Evolutionary conservation across 2,113 vertebrate species (phyloP), one percentile per base, ranked within the genome.

Genomic region (Chlorodrepanis virens): DNA sequence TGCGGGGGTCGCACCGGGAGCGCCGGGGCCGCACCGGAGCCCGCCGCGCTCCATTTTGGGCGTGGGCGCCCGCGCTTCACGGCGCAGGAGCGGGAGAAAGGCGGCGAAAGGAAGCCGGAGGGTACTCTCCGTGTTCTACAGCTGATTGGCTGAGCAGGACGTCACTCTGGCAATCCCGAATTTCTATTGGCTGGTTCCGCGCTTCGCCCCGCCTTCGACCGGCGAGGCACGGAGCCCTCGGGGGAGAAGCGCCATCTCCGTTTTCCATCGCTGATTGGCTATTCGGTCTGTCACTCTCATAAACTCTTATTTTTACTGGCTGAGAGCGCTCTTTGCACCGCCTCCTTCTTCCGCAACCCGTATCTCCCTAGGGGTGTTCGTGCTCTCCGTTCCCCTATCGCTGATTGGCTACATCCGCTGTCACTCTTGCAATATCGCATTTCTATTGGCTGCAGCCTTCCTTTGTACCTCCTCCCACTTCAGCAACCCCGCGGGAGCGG

Each of bases 241-340:
- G 9, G 31, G 15, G 18, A 23, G 4, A 37, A 1, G 1, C 5
- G 22, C 9, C 1, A 2, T 33, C 8, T 27, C 14, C 1, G 39
- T 15, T 61, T 23, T 8, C 10, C 7, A 13, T 9, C 8, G 5
- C 5, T 27, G 53, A 93, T 78, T 95, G 69, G 69, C 1, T 3
- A 0, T 0, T 0, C 0, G 0, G 0, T 11, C 0, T 59, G 40
- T 8, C 40, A 59, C 33, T 71, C 54, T 72, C 1, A 0, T 0
- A 31, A 3, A 0, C 0, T 5, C 4, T 16, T 19, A 0, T 15
- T 53, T 4, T 59, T 61, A 95, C 77, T 96, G 82, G 86, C 14
- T 63, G 12, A 2, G 0, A 6, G 1, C 0, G 7, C 13, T 10
- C 8, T 44, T 44, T 31, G 33, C 21, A 6, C 56, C 27, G 6